phyloP scores from a whole-genome alignment of 2,888 invertebrate genomes.

The Pycnomerus fuliginosus region DNA sequence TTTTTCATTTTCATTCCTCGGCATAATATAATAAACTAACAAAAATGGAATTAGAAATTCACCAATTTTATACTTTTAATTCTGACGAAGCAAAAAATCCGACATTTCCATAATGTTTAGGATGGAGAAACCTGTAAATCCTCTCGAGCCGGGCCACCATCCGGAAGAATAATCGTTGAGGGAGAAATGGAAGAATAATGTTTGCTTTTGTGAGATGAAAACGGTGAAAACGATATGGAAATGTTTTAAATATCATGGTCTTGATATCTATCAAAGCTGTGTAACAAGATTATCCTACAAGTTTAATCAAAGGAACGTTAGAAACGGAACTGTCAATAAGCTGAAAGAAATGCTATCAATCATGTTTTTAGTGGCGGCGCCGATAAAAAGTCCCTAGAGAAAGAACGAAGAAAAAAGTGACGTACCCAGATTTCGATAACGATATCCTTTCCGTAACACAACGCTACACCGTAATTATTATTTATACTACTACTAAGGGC shows the following conservation, averaged over 20 bases:
- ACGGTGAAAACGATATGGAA: conserved; percentile 6
- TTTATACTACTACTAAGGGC: too few relatives aligned
- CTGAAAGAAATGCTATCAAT: conserved; percentile 32
- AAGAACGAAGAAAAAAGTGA: conserved; percentile 21
- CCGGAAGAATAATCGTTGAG: conserved; percentile 9
- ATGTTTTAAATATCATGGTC: conserved; percentile 18
- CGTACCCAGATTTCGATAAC: conserved; percentile 13
- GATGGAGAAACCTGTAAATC: neutral
- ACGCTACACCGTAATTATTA: too few relatives aligned
- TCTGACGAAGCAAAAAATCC: too few relatives aligned
- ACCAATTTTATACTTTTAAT: too few relatives aligned
- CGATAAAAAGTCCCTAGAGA: conserved; percentile 26
- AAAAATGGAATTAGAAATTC: too few relatives aligned
- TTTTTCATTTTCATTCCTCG: too few relatives aligned
- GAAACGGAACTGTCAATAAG: conserved; percentile 33
- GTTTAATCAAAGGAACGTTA: conserved; percentile 30
- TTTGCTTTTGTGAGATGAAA: conserved; percentile 12
- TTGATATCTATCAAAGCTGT: conserved; percentile 28
- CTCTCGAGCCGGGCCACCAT: too few relatives aligned
- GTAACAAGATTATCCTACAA: conserved; percentile 30
- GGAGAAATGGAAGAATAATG: conserved; percentile 17
- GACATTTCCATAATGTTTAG: too few relatives aligned
- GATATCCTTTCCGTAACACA: too few relatives aligned
- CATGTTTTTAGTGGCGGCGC: conserved; percentile 32
- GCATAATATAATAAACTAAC: too few relatives aligned